Conservation (phyloP, 2,888 invertebrate genomes). For the Nemotelus pantherinus region DNA sequence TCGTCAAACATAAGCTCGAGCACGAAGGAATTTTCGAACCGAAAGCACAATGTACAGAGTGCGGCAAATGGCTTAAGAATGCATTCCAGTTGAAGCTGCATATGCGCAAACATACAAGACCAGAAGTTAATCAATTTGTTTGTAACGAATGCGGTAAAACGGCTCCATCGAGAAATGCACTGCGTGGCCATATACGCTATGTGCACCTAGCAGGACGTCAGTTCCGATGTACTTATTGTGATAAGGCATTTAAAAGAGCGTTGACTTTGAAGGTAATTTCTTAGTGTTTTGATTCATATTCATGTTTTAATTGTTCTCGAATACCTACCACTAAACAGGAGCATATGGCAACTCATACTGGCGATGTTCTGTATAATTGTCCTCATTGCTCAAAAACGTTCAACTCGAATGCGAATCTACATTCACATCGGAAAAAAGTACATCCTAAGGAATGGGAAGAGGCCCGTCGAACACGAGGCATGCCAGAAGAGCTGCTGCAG, state of each 20-base stretch:
- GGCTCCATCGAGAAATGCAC: constrained; percentile 61
- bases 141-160: constrained; percentile 61
- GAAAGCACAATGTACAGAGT: constrained; percentile 61
- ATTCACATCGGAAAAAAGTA: constrained; percentile 62
- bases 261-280: constrained; percentile 58
- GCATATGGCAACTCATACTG: constrained; percentile 64
- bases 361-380: constrained; percentile 63
- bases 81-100: constrained; percentile 62
- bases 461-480: constrained; percentile 55
- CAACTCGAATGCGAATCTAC: constrained; percentile 64
- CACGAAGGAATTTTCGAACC: constrained; percentile 59
- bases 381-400: constrained; percentile 63
- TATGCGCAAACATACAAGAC: constrained; percentile 59
- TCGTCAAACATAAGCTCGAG: constrained; percentile 60
- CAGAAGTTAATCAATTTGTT: constrained; percentile 55
- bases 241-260: constrained; percentile 62
- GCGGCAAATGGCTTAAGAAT: constrained; percentile 62
- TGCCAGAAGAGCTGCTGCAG: constrained; percentile 33
- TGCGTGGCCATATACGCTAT: constrained; percentile 61
- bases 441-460: constrained; percentile 62
- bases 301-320: neutral
- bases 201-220: constrained; percentile 60
- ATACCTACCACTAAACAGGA: constrained; percentile 55
- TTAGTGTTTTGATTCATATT: constrained; percentile 5
- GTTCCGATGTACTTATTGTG: constrained; percentile 61